Evolutionary conservation across 2,888 invertebrate genomes (phyloP).

Genomic region (Diachrysia chrysitis): DNA sequence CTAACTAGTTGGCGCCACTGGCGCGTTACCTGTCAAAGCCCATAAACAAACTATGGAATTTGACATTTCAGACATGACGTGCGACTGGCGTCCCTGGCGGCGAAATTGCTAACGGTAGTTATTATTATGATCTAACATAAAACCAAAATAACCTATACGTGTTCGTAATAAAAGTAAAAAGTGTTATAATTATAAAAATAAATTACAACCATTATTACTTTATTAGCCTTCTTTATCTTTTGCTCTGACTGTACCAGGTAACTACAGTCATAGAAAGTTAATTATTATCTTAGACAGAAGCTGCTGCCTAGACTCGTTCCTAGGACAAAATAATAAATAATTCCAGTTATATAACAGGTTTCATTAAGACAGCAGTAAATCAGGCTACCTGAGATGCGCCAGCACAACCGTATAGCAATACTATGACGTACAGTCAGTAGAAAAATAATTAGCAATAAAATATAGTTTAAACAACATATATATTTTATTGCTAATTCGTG

Average conservation of each 20-base stretch:
- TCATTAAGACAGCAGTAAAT: constrained; percentile 87
- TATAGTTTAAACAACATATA: too few relatives aligned
- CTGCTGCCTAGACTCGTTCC: constrained; percentile 76
- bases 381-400: constrained; percentile 84
- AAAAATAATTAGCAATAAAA: constrained; percentile 44
- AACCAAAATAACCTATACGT: neutral
- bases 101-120: too few relatives aligned
- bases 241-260: constrained; percentile 44
- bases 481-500: too few relatives aligned
- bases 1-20: too few relatives aligned
- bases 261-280: constrained; percentile 75
- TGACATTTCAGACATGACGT: too few relatives aligned
- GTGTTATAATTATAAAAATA: constrained; percentile 37
- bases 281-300: constrained; percentile 85
- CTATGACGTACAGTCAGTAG: constrained; percentile 71
- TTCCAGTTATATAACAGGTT: constrained; percentile 88
- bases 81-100: too few relatives aligned
- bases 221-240: constrained; percentile 43
- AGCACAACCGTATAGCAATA: constrained; percentile 72
- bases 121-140: too few relatives aligned
- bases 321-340: constrained; percentile 87
- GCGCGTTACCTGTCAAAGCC: too few relatives aligned
- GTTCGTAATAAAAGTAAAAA: constrained; percentile 4
- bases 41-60: too few relatives aligned
- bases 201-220: constrained; percentile 40